phyloP scores from a whole-genome alignment of 2,888 invertebrate species.

The Oligia latruncula region DNA sequence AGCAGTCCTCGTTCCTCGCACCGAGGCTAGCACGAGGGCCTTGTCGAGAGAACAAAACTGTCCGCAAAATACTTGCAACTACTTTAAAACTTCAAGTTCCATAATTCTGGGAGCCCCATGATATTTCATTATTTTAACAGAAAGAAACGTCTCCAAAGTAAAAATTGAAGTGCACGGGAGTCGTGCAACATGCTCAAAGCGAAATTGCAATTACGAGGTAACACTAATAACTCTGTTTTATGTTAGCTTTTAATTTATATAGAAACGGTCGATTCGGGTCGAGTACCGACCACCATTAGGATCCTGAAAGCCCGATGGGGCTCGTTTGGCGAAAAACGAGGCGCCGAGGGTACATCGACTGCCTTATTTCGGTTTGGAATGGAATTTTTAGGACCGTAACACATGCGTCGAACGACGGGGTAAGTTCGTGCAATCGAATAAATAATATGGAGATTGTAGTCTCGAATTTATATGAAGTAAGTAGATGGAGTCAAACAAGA shows the following conservation, averaged over 20 bases:
- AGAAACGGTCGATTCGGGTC: conserved; percentile 64
- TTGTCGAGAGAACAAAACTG: conserved; percentile 38
- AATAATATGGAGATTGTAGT: conserved; percentile 26
- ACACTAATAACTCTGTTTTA: conserved; percentile 55
- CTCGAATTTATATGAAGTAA: conserved; percentile 19
- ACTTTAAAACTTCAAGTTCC: conserved; percentile 39
- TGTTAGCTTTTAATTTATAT: conserved; percentile 63
- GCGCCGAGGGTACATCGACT: conserved; percentile 69
- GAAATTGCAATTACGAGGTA: conserved; percentile 43
- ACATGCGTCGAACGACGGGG: conserved; percentile 34
- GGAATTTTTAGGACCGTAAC: conserved; percentile 64
- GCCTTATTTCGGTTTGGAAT: conserved; percentile 71
- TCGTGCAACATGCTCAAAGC: conserved; percentile 20
- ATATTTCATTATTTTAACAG: conserved; percentile 24
- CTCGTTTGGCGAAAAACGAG: conserved; percentile 80
- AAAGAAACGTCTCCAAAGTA: neutral
- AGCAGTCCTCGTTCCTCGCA: conserved; percentile 16
- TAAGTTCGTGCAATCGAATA: conserved; percentile 39
- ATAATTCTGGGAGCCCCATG: conserved; percentile 2
- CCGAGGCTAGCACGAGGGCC: conserved; percentile 18
- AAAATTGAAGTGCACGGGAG: conserved; percentile 5
- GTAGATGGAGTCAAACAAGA: neutral
- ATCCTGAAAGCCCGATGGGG: conserved; percentile 76
- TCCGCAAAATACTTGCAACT: conserved; percentile 38
- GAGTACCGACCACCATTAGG: conserved; percentile 71